A percentile compares a stretch with the other conserved stretches of the same genome.
phyloP scores from a whole-genome alignment of 2,888 invertebrate species.

The Anoplius nigerrimus region DNA sequence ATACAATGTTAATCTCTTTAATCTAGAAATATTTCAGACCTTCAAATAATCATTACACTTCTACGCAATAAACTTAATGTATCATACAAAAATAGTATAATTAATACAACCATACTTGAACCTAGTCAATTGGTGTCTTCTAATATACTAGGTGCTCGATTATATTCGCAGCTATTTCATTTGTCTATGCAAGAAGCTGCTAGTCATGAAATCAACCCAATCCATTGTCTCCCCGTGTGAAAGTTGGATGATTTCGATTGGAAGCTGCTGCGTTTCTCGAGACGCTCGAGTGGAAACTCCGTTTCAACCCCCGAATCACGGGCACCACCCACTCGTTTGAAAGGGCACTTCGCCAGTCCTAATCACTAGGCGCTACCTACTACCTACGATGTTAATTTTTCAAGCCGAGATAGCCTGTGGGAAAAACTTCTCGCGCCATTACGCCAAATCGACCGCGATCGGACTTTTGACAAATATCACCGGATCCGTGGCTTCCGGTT shows the following conservation, averaged over 20 bases:
- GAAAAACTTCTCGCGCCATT: constrained; percentile 24
- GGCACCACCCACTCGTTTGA: constrained; percentile 50
- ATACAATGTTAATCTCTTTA: too few species aligned
- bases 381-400: constrained; percentile 48
- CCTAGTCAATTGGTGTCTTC: too few species aligned
- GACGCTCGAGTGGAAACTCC: constrained; percentile 32
- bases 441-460: constrained; percentile 9
- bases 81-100: too few species aligned
- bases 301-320: constrained; percentile 29
- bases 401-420: constrained; percentile 27
- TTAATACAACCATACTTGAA: too few species aligned
- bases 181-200: too few species aligned
- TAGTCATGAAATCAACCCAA: too few species aligned
- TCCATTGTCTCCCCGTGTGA: constrained; percentile 26
- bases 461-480: not conserved
- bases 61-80: too few species aligned
- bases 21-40: too few species aligned
- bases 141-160: too few species aligned
- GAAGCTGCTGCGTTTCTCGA: too few species aligned
- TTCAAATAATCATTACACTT: too few species aligned
- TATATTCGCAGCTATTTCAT: too few species aligned
- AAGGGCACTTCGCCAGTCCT: constrained; percentile 46
- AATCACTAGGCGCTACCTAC: constrained; percentile 53
- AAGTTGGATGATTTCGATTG: constrained; percentile 23
- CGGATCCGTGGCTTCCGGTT: constrained; percentile 13